These are phyloP conservation scores for Nothura maculosa DNA, from an alignment of 2,797 vertebrate species.

Conservation along the genomic window DNA sequence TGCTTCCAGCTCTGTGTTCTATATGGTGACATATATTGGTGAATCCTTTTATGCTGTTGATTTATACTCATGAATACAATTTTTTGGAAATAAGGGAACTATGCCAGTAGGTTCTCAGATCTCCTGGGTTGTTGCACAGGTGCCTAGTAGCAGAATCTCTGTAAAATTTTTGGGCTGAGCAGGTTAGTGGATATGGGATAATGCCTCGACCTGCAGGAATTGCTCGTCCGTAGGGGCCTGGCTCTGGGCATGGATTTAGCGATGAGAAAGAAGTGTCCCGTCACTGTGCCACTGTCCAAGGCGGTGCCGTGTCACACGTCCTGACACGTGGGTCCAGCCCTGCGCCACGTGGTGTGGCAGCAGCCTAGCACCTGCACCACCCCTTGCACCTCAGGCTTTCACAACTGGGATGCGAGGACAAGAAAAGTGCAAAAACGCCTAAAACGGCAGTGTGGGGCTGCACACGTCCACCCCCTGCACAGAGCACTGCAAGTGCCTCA, in stretches of 20 bases:
- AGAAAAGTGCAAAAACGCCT: conserved; percentile 41
- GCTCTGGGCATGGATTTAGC: neutral
- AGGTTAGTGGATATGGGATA: neutral
- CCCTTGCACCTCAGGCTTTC: neutral
- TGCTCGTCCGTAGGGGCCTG: rapidly evolving
- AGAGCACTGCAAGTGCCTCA: conserved; percentile 8
- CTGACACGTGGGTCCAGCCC: neutral
- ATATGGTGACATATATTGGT: neutral
- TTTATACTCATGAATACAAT: neutral
- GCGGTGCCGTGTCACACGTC: neutral
- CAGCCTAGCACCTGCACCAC: neutral
- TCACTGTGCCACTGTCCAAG: neutral
- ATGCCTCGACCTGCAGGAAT: neutral
- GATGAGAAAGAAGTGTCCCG: neutral
- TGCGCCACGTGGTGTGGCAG: rapidly evolving
- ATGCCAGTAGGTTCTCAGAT: neutral
- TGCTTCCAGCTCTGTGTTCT: neutral
- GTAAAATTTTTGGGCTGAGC: neutral
- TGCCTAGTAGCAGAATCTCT: neutral
- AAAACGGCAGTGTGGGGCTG: conserved; percentile 49
- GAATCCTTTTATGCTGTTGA: neutral
- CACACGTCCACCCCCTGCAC: conserved; percentile 42
- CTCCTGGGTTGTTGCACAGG: neutral
- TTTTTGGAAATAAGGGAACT: neutral
- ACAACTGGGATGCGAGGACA: neutral